A percentile compares a stretch with the other conserved stretches of the same genome.
Conservation (phyloP, 2,113 vertebrate species). For the Trematomus loennbergii region DNA sequence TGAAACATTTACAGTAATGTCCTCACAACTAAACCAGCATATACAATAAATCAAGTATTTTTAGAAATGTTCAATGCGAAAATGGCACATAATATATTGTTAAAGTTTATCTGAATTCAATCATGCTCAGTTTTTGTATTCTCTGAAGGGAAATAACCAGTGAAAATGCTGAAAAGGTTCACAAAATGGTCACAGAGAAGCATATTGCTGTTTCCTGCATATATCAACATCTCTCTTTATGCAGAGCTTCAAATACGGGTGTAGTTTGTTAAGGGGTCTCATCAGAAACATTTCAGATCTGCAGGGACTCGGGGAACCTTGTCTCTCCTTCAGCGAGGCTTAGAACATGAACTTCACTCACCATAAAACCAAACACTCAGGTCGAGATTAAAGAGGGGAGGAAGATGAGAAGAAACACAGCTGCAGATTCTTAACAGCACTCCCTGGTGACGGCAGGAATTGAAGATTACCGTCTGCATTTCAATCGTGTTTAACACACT, state of each 20-base stretch:
- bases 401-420: constrained; percentile 49
- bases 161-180: background rate
- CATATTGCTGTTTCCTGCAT: background rate
- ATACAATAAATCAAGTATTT: too few species aligned
- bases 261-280: constrained; percentile 34
- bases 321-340: constrained; percentile 62
- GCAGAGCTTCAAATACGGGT: constrained; percentile 37
- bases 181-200: background rate
- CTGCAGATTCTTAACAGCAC: constrained; percentile 55
- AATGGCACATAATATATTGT: too few species aligned
- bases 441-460: constrained; percentile 39
- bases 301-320: constrained; percentile 60
- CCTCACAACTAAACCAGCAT: too few species aligned
- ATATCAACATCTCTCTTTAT: constrained; percentile 15
- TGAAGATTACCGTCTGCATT: constrained; percentile 47
- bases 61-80: too few species aligned
- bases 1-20: too few species aligned
- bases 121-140: background rate
- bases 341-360: constrained; percentile 51
- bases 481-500: constrained; percentile 16
- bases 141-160: background rate
- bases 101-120: background rate
- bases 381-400: constrained; percentile 58
- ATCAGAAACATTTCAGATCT: constrained; percentile 47
- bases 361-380: constrained; percentile 55